A percentile compares a stretch with the other conserved stretches of the same genome.
phyloP scores from a whole-genome alignment of 2,888 invertebrate genomes.

The Chloroclysta siterata region DNA sequence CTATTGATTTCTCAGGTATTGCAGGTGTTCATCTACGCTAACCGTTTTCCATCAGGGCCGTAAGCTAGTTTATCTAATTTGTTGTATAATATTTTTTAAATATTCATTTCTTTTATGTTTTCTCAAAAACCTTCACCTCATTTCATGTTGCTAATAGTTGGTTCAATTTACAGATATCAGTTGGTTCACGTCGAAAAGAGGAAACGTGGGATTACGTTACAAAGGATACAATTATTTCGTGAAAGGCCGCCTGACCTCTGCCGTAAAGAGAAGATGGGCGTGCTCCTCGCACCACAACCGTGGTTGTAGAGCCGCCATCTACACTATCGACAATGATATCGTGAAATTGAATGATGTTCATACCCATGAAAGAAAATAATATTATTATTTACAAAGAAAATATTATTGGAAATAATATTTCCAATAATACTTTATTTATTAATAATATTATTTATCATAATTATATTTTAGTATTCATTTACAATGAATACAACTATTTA shows the following conservation, averaged over 20 bases:
- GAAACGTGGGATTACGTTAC: conserved; percentile 10
- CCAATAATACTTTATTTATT: too few relatives aligned
- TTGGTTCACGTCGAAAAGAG: conserved; percentile 18
- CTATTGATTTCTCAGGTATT: too few relatives aligned
- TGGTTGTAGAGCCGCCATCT: conserved; percentile 20
- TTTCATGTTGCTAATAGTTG: neutral
- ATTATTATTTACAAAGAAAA: too few relatives aligned
- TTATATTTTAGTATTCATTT: too few relatives aligned
- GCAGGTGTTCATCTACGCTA: too few relatives aligned
- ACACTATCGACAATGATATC: conserved; percentile 5
- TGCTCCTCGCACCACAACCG: conserved; percentile 20
- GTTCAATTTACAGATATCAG: neutral
- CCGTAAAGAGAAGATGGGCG: conserved; percentile 21
- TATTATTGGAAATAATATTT: too few relatives aligned
- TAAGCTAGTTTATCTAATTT: too few relatives aligned
- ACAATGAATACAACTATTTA: too few relatives aligned
- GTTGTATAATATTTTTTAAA: too few relatives aligned
- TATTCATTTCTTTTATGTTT: neutral
- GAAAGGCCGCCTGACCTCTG: neutral
- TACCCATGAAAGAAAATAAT: conserved; percentile 9
- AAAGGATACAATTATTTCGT: conserved; percentile 17
- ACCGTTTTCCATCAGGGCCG: too few relatives aligned
- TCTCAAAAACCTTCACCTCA: neutral
- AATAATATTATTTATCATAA: too few relatives aligned
- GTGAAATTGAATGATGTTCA: conserved; percentile 20